Conservation (phyloP, 2,888 invertebrate species). For the Drosophila melanocephala region DNA sequence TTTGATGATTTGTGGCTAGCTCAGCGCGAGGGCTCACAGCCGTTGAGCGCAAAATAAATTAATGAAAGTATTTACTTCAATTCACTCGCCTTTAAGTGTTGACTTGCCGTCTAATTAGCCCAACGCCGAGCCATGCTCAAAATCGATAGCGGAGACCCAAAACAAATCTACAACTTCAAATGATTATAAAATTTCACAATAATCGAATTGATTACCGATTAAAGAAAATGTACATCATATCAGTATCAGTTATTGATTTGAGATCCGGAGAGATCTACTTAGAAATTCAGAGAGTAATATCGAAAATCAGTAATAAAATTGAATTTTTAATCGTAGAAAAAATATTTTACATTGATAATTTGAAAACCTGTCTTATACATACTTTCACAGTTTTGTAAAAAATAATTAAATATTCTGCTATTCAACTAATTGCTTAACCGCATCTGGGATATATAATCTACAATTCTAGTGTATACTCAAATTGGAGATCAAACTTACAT, state of each 20-base stretch:
- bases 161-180: not conserved
- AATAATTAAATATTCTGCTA: not conserved
- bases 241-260: not conserved
- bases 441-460: not conserved
- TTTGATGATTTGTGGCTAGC: slow-evolving; percentile 80
- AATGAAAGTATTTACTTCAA: slow-evolving; percentile 81
- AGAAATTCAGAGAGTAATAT: too few species aligned
- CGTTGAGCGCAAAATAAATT: slow-evolving; percentile 73
- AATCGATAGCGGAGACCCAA: not conserved
- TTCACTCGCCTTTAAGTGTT: slow-evolving; percentile 66
- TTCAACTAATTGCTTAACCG: not conserved
- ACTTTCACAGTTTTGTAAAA: not conserved
- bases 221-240: not conserved
- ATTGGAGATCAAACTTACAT: not conserved
- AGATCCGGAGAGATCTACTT: not conserved
- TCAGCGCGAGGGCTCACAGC: slow-evolving; percentile 45
- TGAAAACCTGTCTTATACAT: not conserved
- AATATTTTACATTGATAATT: not conserved
- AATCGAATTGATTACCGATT: not conserved
- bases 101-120: slow-evolving; percentile 75
- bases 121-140: slow-evolving; percentile 41
- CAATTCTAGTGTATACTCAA: not conserved
- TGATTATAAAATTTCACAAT: not conserved
- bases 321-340: not conserved
- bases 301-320: not conserved